phyloP scores from a whole-genome alignment of 1,140 invertebrate genomes.

The Cataglyphis hispanica region DNA sequence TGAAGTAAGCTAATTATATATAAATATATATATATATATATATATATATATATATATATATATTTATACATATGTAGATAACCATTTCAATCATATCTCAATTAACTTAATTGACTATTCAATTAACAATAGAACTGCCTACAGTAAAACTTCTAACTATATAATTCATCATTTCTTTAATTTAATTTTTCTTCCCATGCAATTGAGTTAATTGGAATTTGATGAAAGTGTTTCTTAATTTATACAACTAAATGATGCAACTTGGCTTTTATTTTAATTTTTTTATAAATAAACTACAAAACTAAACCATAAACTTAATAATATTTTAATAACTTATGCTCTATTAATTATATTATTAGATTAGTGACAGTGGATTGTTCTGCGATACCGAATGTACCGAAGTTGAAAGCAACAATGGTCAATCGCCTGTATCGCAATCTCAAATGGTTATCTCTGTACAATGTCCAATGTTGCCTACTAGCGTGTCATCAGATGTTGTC shows the following conservation, averaged over 20 bases:
- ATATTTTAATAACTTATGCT: neutral
- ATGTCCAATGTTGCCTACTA: constrained; percentile 81
- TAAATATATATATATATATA: too few species aligned
- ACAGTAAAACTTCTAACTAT: too few species aligned
- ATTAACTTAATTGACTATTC: too few species aligned
- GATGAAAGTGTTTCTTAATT: too few species aligned
- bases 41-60: too few species aligned
- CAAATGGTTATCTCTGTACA: constrained; percentile 75
- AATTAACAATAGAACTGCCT: too few species aligned
- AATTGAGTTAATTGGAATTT: too few species aligned
- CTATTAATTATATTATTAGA: constrained; percentile 66
- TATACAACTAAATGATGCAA: too few species aligned
- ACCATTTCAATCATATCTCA: too few species aligned
- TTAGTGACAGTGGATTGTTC: constrained; percentile 82
- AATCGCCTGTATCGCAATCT: constrained; percentile 69
- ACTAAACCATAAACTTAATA: neutral
- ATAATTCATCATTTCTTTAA: too few species aligned
- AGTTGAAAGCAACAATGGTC: constrained; percentile 76
- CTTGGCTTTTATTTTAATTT: neutral
- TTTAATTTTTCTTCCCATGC: neutral
- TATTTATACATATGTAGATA: too few species aligned
- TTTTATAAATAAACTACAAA: neutral
- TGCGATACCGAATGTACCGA: constrained; percentile 80
- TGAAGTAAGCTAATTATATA: constrained; percentile 72
- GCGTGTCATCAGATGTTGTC: constrained; percentile 80